Evolutionary conservation across 2,113 vertebrate genomes (phyloP), one percentile per base, ranked within the genome.

Genomic region (Zosterops japonicus): DNA sequence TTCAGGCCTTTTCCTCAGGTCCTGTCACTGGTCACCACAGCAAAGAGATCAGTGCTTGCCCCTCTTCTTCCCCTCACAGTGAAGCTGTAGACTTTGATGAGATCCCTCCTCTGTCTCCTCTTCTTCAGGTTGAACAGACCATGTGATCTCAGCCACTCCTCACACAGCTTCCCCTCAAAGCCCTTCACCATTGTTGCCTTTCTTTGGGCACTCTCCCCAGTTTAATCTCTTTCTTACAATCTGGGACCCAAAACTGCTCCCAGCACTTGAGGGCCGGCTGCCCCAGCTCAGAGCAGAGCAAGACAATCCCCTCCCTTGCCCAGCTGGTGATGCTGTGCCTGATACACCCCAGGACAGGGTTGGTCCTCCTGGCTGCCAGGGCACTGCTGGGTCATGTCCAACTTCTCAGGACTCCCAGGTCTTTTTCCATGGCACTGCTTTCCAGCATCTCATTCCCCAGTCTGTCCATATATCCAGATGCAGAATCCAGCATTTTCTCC

Each of bases 161-260:
- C 36, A 29, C 0, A 35, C 1, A 1, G 6, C 46, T 44, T 83
- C 25, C 4, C 13, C 21, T 61, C 16, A 83, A 53, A 25, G 4
- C 13, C 4, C 2, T 53, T 25, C 39, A 44, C 4, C 10, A 31
- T 21, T 25, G 8, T 12, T 16, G 12, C 25, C 15, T 13, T 53
- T 24, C 12, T 35, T 36, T 52, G 25, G 31, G 16, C 1, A 1
- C 1, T 50, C 7, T 50, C 9, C 7, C 14, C 2, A 24, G 3
- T 41, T 82, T 22, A 23, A 41, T 11, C 0, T 15, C 19, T n/a
- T 41, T n/a, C 4, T n/a, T 1, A 50, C 1, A 41, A 15, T 41
- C 3, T 25, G 16, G 4, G 4, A 4, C n/a, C 5, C 9, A 29
- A 25, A 80, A 1, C 33, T 1, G 2, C 3, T 18, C 22, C 23